Percentiles rank a stretch among this genome's conserved stretches.
phyloP scores from a whole-genome alignment of 2,797 vertebrate genomes.

The Pangasius macronema region DNA sequence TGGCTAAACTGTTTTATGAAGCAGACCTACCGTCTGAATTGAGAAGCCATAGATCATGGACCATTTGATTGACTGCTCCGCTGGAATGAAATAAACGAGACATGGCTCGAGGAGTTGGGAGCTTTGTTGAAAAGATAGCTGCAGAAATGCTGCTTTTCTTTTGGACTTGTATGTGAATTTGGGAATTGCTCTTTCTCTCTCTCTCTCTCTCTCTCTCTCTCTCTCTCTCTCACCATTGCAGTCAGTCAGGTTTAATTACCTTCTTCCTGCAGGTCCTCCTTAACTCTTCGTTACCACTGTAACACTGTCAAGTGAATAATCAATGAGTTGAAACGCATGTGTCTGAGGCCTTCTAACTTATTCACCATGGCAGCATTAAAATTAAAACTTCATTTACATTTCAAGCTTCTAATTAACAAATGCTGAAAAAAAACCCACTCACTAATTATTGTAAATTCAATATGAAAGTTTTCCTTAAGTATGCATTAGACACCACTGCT shows the following conservation, averaged over 20 bases:
- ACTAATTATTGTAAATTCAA: conserved; percentile 18
- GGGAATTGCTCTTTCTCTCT: not conserved
- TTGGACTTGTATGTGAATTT: not conserved
- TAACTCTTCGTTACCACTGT: conserved; percentile 28
- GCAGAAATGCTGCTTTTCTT: too few relatives aligned
- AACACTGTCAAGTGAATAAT: conserved; percentile 38
- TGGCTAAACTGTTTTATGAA: not conserved
- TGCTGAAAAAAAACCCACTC: not conserved
- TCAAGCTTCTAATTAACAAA: conserved; percentile 19
- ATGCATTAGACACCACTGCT: conserved; percentile 14
- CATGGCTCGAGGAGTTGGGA: not conserved
- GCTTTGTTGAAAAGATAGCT: not conserved
- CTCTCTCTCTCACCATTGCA: conserved; percentile 16
- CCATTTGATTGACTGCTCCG: not conserved
- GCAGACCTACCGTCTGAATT: not conserved
- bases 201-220: conserved; percentile 6
- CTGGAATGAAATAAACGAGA: conserved; percentile 18
- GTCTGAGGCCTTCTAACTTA: conserved; percentile 16
- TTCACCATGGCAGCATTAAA: conserved; percentile 19
- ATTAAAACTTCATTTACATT: conserved; percentile 24
- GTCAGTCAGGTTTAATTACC: conserved; percentile 44
- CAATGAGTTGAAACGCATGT: conserved; percentile 24
- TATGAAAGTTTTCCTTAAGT: conserved; percentile 21
- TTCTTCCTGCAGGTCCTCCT: conserved; percentile 20
- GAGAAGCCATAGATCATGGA: not conserved